Evolutionary conservation across 2,888 invertebrate genomes (phyloP).

Genomic region (Crocallis elinguaria): DNA sequence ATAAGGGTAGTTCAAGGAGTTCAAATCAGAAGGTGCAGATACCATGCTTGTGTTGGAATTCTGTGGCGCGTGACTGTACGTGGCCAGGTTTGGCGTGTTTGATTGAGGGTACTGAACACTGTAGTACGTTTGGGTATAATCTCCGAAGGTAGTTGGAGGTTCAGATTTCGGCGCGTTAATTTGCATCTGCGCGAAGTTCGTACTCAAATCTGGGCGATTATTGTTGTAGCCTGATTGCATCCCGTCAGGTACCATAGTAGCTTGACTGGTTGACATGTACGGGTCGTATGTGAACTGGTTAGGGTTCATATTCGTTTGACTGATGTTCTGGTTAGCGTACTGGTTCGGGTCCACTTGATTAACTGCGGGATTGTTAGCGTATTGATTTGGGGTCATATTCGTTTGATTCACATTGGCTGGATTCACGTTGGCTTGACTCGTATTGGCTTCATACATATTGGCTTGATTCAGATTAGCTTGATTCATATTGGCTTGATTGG

Average conservation of each 20-base stretch:
- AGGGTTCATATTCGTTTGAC: slow-evolving; percentile 27
- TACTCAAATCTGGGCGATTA: slow-evolving; percentile 57
- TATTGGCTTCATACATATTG: slow-evolving; percentile 5
- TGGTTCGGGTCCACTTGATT: slow-evolving; percentile 9
- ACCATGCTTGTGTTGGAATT: slow-evolving; percentile 58
- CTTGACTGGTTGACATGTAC: slow-evolving; percentile 44
- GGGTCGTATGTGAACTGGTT: slow-evolving; percentile 44
- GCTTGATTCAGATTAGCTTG: slow-evolving; percentile 25
- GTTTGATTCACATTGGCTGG: not conserved
- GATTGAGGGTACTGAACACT: slow-evolving; percentile 66
- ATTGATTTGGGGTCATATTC: slow-evolving; percentile 9
- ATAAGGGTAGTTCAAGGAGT: slow-evolving; percentile 60
- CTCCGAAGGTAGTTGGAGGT: slow-evolving; percentile 45
- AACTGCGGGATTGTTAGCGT: slow-evolving; percentile 1
- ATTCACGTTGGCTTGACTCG: not conserved
- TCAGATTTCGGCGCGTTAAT: slow-evolving; percentile 58
- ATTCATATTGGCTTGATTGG: slow-evolving; percentile 11
- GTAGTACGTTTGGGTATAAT: slow-evolving; percentile 72
- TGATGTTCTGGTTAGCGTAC: not conserved
- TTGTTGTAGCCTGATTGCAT: slow-evolving; percentile 42
- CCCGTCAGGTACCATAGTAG: slow-evolving; percentile 52
- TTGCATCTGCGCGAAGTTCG: slow-evolving; percentile 72
- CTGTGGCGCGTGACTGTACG: slow-evolving; percentile 64
- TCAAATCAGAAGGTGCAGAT: slow-evolving; percentile 58
- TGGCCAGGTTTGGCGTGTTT: slow-evolving; percentile 60